Evolutionary conservation across 2,113 vertebrate species (phyloP).

Genomic region (Erythrocercus mccallii): DNA sequence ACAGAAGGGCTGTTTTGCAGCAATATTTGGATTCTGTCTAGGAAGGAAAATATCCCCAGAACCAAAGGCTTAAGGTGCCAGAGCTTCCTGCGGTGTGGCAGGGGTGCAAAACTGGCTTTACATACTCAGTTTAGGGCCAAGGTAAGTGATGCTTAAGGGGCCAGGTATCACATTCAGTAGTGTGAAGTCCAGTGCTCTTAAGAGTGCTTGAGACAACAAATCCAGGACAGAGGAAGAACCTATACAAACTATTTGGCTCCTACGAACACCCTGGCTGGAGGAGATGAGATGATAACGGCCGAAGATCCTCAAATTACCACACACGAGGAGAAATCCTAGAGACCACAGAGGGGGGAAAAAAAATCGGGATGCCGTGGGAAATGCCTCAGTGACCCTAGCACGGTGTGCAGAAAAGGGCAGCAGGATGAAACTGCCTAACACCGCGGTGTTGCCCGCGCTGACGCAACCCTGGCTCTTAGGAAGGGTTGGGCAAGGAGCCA

Average conservation of each 20-base stretch:
- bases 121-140: not conserved
- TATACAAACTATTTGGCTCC: not conserved
- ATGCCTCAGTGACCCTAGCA: not conserved
- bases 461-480: not conserved
- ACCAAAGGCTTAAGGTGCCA: not conserved
- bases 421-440: not conserved
- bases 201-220: not conserved
- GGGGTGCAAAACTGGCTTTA: not conserved
- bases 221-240: not conserved
- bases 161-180: accelerated
- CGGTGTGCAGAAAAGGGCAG: accelerated
- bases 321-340: not conserved
- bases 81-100: not conserved
- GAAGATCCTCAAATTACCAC: not conserved
- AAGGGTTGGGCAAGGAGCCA: not conserved
- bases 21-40: not conserved
- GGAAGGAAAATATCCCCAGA: not conserved
- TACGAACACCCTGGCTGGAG: not conserved
- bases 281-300: not conserved
- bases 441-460: not conserved
- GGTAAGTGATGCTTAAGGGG: accelerated
- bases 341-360: not conserved
- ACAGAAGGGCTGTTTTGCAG: slow-evolving; percentile 2
- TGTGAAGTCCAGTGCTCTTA: not conserved
- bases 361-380: not conserved